Evolutionary conservation across 2,888 invertebrate species (phyloP), one percentile per base, ranked within the genome.

Genomic region (Dioctria linearis): DNA sequence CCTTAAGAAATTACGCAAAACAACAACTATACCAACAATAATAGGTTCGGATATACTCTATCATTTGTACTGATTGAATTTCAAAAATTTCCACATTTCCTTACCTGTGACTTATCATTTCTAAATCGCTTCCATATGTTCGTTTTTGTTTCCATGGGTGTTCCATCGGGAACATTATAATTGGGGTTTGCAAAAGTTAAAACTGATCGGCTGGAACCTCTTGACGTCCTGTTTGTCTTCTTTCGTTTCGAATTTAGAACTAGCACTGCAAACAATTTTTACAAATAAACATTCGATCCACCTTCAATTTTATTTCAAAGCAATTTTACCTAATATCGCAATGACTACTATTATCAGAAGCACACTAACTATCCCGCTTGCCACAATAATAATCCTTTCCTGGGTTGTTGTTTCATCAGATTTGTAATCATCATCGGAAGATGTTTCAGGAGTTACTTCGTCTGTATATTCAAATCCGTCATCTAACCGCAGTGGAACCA

Each of bases 131-230:
- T 93, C 93, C 93, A 93, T 80, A 93, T 91, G 84, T 92, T 92
- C 6, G 91, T 91, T 85, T 91, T 92, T 82, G 87, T 87, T 81
- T 88, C 88, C 85, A 87, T 86, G 0, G 88, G 87, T 63, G 87
- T 87, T 11, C 90, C 88, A 61, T 90, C 89, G 25, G 91, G 90
- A 61, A 92, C 91, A 84, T 93, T 92, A 87, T 97, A 97, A 87
- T 96, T 96, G 3, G 97, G 97, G 90, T 97, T 97, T 66, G 96
- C 94, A 88, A 96, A 97, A 0, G 95, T 95, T 85, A 96, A 91
- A 39, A 95, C 94, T 63, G 94, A 94, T 83, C 93, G 90, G 37
- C 94, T 91, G 43, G 91, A 91, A 5, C 91, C 90, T 82, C 88
- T 91, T 88, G 87, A 90, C 84, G 87, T 91, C 89, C 86, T 91